These are phyloP conservation scores for Enteromius thamalakanensis DNA, from an alignment of 2,797 vertebrate species.

Conservation along the genomic window DNA sequence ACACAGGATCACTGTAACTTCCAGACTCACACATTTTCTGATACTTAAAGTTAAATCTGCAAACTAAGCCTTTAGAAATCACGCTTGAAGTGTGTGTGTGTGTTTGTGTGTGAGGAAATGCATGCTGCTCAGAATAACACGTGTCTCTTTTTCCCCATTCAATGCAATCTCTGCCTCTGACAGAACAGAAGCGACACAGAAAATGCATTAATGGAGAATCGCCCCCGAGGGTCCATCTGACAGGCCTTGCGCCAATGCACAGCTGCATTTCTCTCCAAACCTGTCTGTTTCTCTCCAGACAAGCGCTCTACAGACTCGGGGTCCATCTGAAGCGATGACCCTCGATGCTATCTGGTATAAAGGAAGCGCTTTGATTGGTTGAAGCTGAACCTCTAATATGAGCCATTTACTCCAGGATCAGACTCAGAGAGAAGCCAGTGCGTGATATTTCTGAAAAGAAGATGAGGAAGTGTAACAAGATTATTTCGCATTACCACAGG, in stretches of 20 bases:
- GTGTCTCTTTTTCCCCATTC: slow-evolving; percentile 17
- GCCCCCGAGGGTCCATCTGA: slow-evolving; percentile 39
- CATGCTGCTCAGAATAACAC: slow-evolving; percentile 21
- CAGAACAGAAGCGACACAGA: slow-evolving; percentile 50
- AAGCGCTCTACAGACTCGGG: background rate
- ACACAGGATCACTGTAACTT: background rate
- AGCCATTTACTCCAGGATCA: slow-evolving; percentile 23
- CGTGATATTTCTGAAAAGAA: slow-evolving; percentile 30
- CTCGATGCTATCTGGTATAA: slow-evolving; percentile 43
- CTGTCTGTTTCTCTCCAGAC: slow-evolving; percentile 10
- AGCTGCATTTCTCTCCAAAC: slow-evolving; percentile 52
- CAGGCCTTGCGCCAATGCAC: slow-evolving; percentile 36
- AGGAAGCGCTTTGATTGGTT: slow-evolving; percentile 19
- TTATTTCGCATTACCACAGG: slow-evolving; percentile 37
- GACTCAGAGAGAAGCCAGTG: background rate
- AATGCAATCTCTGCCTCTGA: slow-evolving; percentile 47
- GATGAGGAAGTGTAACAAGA: slow-evolving; percentile 34
- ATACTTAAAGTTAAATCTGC: background rate
- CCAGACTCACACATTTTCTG: background rate
- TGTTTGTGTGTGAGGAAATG: background rate
- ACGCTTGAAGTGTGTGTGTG: background rate
- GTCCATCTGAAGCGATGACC: slow-evolving; percentile 56
- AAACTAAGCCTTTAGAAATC: slow-evolving; percentile 5
- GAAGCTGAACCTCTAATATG: slow-evolving; percentile 26
- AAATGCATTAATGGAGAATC: slow-evolving; percentile 60